Evolutionary conservation across 2,113 vertebrate species (phyloP), one percentile per base, ranked within the genome.

Genomic region (Bujurquina vittata): DNA sequence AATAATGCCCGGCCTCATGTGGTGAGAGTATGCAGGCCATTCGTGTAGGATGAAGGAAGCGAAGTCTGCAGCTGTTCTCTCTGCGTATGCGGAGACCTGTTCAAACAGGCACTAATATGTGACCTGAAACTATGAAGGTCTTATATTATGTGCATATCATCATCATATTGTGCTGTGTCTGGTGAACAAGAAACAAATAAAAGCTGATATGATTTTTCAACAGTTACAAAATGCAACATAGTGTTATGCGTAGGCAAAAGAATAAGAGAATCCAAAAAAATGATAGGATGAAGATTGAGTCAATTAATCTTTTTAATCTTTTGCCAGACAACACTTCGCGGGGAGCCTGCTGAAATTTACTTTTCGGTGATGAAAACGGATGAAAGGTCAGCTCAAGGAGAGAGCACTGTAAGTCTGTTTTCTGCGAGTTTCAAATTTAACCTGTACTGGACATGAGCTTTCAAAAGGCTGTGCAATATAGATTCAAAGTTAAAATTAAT

Each of bases 361-460:
- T 99, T 99, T 93, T 98, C 97, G 1, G 91, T 95, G 74, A 97
- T 97, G 97, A 99, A 98, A 94, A 98, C 96, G 0, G 97, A 98
- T 84, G 98, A 99, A 87, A 95, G 96, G 84, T 89, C 95, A 7
- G 93, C 95, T 65, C 85, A 93, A 59, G 94, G 95, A 81, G 97
- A 99, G 90, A 97, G 94, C 95, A 98, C 96, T 76, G 98, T 99
- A 95, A 95, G 94, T 91, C 10, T 63, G 18, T 54, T 26, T 81
- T 76, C 12, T 72, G 14, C 7, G 29, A 1, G 7, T 72, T 56
- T 29, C n/a, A 58, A 22, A 8, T 9, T 52, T 18, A 72, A 72
- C 46, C 67, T 54, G 46, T 54, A 14, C 0, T 72, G 65, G 23
- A 29, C 10, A 69, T 69, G 2, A 4, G 18, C 49, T 52, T 72